A percentile compares a stretch with the other conserved stretches of the same genome.
Conservation (phyloP, 2,888 invertebrate genomes). For the Idaea aversata region DNA sequence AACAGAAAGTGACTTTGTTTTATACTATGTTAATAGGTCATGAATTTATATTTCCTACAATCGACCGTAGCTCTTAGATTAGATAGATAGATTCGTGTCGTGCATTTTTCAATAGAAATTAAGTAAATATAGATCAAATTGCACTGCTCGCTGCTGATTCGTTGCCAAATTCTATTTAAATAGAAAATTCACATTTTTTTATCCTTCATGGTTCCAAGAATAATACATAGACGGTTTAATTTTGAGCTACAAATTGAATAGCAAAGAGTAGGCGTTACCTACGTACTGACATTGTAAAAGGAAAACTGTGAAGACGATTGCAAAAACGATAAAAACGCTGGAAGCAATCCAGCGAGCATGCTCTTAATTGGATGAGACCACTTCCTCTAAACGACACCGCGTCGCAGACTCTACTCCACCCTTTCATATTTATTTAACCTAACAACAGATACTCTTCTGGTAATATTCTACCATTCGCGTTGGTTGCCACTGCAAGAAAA, state of each 20-base stretch:
- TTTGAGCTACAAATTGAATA: slow-evolving; percentile 37
- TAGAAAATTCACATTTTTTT: slow-evolving; percentile 2
- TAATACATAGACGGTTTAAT: slow-evolving; percentile 11
- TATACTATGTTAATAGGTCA: too few species aligned
- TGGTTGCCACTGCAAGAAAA: slow-evolving; percentile 7
- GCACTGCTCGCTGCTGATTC: not conserved
- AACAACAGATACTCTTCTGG: slow-evolving; percentile 36
- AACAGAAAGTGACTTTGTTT: too few species aligned
- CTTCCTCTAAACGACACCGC: slow-evolving; percentile 72
- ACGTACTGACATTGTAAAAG: slow-evolving; percentile 50
- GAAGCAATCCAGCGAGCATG: slow-evolving; percentile 71
- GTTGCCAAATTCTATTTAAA: slow-evolving; percentile 5
- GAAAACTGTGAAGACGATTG: slow-evolving; percentile 66
- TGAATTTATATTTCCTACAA: not conserved
- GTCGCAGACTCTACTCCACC: slow-evolving; percentile 35
- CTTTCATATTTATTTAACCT: slow-evolving; percentile 44
- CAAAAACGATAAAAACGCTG: slow-evolving; percentile 70
- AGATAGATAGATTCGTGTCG: not conserved
- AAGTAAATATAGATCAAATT: too few species aligned
- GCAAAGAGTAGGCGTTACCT: slow-evolving; percentile 39
- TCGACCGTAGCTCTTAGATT: not conserved
- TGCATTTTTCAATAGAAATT: not conserved
- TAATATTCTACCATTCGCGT: slow-evolving; percentile 18
- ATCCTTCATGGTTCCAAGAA: not conserved
- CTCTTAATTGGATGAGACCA: slow-evolving; percentile 78